Evolutionary conservation across 2,113 vertebrate species (phyloP), one percentile per base, ranked within the genome.

Genomic region (Melanerpes aurifrons): DNA sequence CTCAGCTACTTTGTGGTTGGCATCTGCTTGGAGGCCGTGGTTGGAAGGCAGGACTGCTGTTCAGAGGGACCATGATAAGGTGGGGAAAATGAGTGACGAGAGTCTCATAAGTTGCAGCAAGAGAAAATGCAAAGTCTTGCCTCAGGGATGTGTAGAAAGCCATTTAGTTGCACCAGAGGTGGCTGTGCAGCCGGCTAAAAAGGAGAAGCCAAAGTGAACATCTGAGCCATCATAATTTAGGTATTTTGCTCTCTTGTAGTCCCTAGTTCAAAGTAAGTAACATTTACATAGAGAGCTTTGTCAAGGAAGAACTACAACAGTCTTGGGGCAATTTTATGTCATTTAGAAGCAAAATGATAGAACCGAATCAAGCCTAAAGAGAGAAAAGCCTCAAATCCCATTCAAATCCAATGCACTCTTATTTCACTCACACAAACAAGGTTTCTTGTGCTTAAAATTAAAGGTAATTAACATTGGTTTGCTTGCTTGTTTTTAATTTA

Each of bases 401-500:
- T 91, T 94, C 83, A 86, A 89, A 92, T 81, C 86, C 87, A 67
- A 4, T 4, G 8, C 61, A 40, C 9, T 91, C 48, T 66, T 61
- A 62, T 66, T 93, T 87, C 79, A 37, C 57, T 91, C 32, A 31
- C 5, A 24, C 48, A 88, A 91, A 86, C 66, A 78, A 83, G 35
- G 40, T 56, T 88, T 89, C 79, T 74, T 91, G 57, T 81, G 92
- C 76, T 91, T 77, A 63, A 92, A 94, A 94, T 92, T 72, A 90
- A 81, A 84, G 26, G 32, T 91, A 95, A 91, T 95, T 94, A 93
- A 83, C 66, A 63, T 90, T 91, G 89, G 90, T 77, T 94, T 91
- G 32, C 58, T 66, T 95, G 70, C 89, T 94, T 95, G 83, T 56
- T 92, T 96, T 95, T 67, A 90, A 96, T 95, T 94, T 94, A 82